A percentile compares a stretch with the other conserved stretches of the same genome.
These are phyloP conservation scores for Pitta sordida DNA, from an alignment of 2,113 vertebrate genomes.

Conservation along the genomic window DNA sequence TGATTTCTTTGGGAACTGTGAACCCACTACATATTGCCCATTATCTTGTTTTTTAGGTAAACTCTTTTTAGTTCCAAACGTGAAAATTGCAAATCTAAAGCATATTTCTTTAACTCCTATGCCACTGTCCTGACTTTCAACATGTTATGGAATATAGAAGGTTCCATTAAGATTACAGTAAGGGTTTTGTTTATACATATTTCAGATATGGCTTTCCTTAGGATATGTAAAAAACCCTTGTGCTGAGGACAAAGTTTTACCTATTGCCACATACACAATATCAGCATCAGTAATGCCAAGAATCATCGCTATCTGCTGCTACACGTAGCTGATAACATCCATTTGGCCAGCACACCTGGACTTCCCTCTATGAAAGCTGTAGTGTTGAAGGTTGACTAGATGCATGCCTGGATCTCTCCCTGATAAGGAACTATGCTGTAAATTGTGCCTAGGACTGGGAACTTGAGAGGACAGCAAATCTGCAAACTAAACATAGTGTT, in stretches of 20 bases:
- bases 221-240: neutral
- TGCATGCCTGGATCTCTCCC: neutral
- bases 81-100: neutral
- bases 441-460: neutral
- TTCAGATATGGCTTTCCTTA: neutral
- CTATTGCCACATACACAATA: neutral
- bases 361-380: neutral
- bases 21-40: neutral
- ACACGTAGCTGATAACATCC: neutral
- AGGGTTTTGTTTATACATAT: neutral
- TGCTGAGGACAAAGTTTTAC: neutral
- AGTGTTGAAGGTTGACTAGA: neutral
- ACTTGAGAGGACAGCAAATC: neutral
- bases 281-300: neutral
- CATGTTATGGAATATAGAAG: neutral
- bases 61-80: neutral
- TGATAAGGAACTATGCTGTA: neutral
- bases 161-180: neutral
- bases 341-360: neutral
- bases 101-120: neutral
- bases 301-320: neutral
- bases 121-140: neutral
- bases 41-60: neutral
- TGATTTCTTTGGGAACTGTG: neutral
- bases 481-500: neutral